phyloP scores from a whole-genome alignment of 2,888 invertebrate genomes.

The Drosophila suboccidentalis region DNA sequence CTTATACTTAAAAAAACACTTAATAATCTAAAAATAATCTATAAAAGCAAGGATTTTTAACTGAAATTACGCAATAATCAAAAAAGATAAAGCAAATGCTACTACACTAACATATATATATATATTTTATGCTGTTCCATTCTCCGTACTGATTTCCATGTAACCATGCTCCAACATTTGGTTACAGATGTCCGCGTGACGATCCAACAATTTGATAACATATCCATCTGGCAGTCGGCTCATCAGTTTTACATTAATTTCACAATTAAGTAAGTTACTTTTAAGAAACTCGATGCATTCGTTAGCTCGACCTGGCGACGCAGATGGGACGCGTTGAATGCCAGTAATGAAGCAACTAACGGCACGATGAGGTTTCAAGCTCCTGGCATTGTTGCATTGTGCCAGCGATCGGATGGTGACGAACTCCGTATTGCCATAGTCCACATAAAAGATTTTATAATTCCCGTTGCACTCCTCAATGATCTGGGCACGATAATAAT shows the following conservation, averaged over 20 bases:
- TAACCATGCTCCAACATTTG: constrained; percentile 49
- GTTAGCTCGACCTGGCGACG: constrained; percentile 13
- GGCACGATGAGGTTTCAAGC: constrained; percentile 78
- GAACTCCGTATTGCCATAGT: constrained; percentile 82
- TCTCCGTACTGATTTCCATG: constrained; percentile 18
- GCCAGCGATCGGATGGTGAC: constrained; percentile 70
- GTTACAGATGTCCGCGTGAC: constrained; percentile 11
- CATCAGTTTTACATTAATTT: constrained; percentile 45
- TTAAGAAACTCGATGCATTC: constrained; percentile 62
- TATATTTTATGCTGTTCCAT: no score
- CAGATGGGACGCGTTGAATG: constrained; percentile 15
- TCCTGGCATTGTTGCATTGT: constrained; percentile 64
- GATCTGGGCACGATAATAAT: constrained; percentile 84
- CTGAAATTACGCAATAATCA: neutral
- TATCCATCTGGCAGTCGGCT: constrained; percentile 45
- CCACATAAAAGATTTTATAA: constrained; percentile 82
- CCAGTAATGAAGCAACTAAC: constrained; percentile 73
- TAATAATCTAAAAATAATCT: no score
- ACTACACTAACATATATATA: neutral
- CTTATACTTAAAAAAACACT: neutral
- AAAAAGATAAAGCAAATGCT: constrained; percentile 1
- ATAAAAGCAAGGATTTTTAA: neutral
- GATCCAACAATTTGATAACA: constrained; percentile 33
- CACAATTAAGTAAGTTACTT: constrained; percentile 44
- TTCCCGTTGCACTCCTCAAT: constrained; percentile 69